Evolutionary conservation across 2,797 vertebrate species (phyloP), one percentile per base, ranked within the genome.

Genomic region (Myripristis murdjan): DNA sequence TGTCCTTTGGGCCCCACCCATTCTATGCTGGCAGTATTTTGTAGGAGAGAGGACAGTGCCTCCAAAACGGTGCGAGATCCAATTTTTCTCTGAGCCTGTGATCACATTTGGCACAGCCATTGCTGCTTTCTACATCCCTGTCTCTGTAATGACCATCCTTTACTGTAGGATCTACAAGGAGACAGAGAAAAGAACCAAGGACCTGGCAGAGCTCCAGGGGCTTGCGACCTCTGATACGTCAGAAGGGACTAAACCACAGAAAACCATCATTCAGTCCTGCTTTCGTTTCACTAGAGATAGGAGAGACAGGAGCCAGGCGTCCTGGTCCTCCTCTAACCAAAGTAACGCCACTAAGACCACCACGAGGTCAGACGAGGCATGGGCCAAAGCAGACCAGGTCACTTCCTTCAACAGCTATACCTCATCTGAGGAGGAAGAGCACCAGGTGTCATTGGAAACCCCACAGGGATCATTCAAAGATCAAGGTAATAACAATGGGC

Each of bases 161-260:
- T 99, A 99, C 87, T 99, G 97, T 73, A 92, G 97, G 68, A 99
- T 99, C 91, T 99, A 99, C 90, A 96, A 97, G 87, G 98, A 99
- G 92, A 99, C 98, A 0, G 96, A 99, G 82, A 99, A 94, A 86
- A 95, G 98, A 70, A 98, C 97, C 66, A 99, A 99, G 89, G 98
- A 99, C 79, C 94, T 99, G 49, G 97, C 97, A 33, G 98, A 99
- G 72, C 94, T 99, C 55, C 98, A 98, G 90, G 98, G 97, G 12
- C 96, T 97, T 0, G 93, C 96, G 1, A 94, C 94, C 2, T 92
- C 94, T 71, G 93, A 92, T 9, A 93, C 95, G 51, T 86, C 86
- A 37, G 93, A 93, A 64, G 91, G 90, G 28, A 84, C 86, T 41
- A 97, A 95, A 88, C 94, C 96, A 3, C 97, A 93, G 79, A 96